Base-by-base conservation (phyloP, 2,113 vertebrate genomes). In the Rutilus rutilus region DNA sequence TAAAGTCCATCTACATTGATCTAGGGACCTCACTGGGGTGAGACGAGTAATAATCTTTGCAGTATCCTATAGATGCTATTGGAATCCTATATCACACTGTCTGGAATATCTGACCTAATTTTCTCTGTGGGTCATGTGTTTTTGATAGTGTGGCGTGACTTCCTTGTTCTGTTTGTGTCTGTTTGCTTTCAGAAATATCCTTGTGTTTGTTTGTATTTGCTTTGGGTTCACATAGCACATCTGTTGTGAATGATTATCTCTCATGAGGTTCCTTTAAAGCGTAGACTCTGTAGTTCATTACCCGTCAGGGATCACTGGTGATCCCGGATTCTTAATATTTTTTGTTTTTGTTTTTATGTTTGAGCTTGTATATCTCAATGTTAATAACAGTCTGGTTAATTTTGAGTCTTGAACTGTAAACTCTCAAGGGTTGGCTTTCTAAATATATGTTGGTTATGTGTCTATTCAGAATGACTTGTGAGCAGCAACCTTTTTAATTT, bases 191-290 rank as follows among this genome's bases (percentile, higher is more conserved):
- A 30, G 59, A 62, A 81, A 65, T 36, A 52, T 6, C 12, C 54
- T 60, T 79, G n/a, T 33, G 62, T 69, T 69, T 50, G 79, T 82
- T 69, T 52, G 36, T 82, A 9, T 30, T n/a, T n/a, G 60, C 62
- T 81, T 67, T 50, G 25, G 60, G 39, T 50, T 80, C 59, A 45
- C 14, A 64, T 65, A 1, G 47, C 74, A 30, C 19, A 33, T 67
- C 79, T 82, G 79, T 23, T 82, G 62, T 67, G 79, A 33, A 82
- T 23, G 42, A 67, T 67, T 52, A 47, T 23, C 79, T 82, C 60
- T 52, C 62, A 23, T n/a, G 27, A 82, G 42, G 45, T 65, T 81
- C 11, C 17, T 23, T 80, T 64, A 64, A 64, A 64, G n/a, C 59
- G 10, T 64, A 2, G 12, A 65, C 23, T 9, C 39, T n/a, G 1